Evolutionary conservation across 2,113 vertebrate genomes (phyloP), one percentile per base, ranked within the genome.

Genomic region (Malaclemys terrapin): DNA sequence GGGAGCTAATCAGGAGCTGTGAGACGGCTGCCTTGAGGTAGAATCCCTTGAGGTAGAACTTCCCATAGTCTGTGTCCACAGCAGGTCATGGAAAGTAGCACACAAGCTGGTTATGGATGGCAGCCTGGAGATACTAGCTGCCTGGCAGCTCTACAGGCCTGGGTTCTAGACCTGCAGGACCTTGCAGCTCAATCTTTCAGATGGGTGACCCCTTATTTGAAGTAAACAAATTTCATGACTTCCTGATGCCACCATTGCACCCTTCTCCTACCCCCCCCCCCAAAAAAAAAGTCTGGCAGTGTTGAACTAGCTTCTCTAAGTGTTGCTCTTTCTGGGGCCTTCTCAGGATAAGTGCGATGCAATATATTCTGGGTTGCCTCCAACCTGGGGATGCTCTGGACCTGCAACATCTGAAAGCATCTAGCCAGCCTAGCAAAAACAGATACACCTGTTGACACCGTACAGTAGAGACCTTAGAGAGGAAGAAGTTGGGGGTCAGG

Each of bases 401-500:
- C 22, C n/a, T 88, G 82, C 47, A 17, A 65, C 31, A n/a, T 79
- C 79, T 85, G 80, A 29, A 22, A 62, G 90, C 96, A 82, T 81
- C 83, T 91, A 91, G 27, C 22, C 83, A 29, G 82, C 24, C 95
- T 65, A 94, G 72, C 85, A 88, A 94, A 97, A 80, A 52, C 89
- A 22, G 3, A 0, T 5, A 78, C 35, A 10, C 56, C 78, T 38
- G 22, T 53, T 87, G 81, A 91, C 10, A 38, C 65, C 8, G 4
- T 22, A 20, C 9, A 38, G 8, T 38, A 38, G 65, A 38, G 65
- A 38, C 35, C 65, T n/a, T 17, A 19, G 8, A 38, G n/a, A 38
- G 14, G 62, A 17, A n/a, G 35, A 69, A 6, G 4, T 4, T 8
- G 35, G 35, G 65, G 22, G n/a, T 69, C 19, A 19, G 65, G 17